Evolutionary conservation across 1,140 invertebrate species (phyloP).

Genomic region (Saccostrea cuccullata): DNA sequence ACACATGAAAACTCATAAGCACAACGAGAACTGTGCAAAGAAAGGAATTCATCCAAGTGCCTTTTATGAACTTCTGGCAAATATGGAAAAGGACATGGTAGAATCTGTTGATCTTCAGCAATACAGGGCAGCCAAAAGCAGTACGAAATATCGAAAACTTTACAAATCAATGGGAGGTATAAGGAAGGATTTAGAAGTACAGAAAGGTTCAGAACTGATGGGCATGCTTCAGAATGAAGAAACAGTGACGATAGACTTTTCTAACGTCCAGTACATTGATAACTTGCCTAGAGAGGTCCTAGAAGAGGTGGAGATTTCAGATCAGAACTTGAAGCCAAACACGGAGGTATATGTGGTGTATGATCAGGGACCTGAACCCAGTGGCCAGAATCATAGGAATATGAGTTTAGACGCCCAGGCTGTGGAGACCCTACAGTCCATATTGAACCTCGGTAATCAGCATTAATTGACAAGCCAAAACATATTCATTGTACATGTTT

Average conservation of each 20-base stretch:
- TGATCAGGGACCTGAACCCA: background rate
- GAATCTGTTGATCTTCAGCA: background rate
- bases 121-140: constrained; percentile 8
- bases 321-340: constrained; percentile 8
- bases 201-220: background rate
- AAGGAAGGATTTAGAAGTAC: background rate
- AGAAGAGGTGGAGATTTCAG: constrained; percentile 4
- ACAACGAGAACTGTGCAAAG: constrained; percentile 45
- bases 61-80: background rate
- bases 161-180: background rate
- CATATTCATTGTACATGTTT: background rate
- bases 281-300: background rate
- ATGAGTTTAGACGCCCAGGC: background rate
- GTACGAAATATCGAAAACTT: background rate
- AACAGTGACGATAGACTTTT: background rate
- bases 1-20: constrained; percentile 48
- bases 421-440: constrained; percentile 4
- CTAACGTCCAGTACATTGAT: constrained; percentile 6
- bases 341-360: background rate
- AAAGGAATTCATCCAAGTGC: constrained; percentile 10
- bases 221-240: background rate
- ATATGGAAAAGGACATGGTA: background rate
- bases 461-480: background rate
- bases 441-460: background rate
- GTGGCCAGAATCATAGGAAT: background rate